These are phyloP conservation scores for Rhincodon typus DNA, from an alignment of 2,797 vertebrate genomes.

Conservation along the genomic window DNA sequence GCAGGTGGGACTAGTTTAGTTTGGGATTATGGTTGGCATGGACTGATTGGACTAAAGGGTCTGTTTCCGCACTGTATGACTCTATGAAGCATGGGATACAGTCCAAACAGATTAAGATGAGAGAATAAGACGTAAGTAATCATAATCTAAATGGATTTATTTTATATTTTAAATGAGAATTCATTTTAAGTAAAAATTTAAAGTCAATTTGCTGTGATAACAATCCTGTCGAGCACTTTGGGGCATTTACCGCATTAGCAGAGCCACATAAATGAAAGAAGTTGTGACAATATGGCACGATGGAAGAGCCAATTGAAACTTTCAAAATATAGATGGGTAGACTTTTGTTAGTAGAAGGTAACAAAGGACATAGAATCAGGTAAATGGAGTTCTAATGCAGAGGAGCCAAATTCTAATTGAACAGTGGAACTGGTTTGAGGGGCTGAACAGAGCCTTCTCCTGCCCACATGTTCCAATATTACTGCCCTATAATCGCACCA, in stretches of 20 bases:
- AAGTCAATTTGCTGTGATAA: background rate
- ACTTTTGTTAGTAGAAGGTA: background rate
- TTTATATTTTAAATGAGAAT: background rate
- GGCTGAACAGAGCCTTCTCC: background rate
- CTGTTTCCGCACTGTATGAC: too few relatives aligned
- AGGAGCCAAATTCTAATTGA: background rate
- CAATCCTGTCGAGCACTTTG: background rate
- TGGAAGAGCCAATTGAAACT: background rate
- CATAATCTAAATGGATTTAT: background rate
- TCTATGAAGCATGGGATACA: background rate
- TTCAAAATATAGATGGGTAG: background rate
- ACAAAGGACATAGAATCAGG: background rate
- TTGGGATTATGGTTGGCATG: too few relatives aligned
- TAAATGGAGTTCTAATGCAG: background rate
- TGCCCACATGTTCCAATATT: background rate
- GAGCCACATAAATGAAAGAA: background rate
- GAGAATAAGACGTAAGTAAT: background rate
- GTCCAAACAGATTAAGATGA: background rate
- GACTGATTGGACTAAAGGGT: too few relatives aligned
- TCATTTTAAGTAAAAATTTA: background rate
- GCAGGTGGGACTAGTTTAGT: too few relatives aligned
- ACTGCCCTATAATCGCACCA: background rate
- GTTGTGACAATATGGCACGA: background rate
- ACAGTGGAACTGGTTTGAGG: background rate
- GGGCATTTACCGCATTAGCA: background rate